A percentile compares a stretch with the other conserved stretches of the same genome.
Evolutionary conservation across 2,113 vertebrate genomes (phyloP).

Genomic region (Indri indri): DNA sequence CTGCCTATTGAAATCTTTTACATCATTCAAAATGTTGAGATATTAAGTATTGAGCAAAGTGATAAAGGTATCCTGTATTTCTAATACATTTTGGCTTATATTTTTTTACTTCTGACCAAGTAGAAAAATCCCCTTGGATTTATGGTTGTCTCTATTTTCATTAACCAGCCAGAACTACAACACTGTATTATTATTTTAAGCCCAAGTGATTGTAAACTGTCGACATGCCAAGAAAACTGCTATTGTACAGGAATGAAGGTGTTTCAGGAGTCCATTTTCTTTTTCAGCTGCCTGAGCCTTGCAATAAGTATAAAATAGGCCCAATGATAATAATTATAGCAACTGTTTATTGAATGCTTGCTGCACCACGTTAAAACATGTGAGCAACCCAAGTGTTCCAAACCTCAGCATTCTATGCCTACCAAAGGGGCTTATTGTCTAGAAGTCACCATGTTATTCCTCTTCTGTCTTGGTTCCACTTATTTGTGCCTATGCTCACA

Average conservation of each 20-base stretch:
- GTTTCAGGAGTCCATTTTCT: constrained; percentile 41
- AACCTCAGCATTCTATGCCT: neutral
- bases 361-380: neutral
- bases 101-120: constrained; percentile 32
- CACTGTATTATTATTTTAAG: constrained; percentile 63
- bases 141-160: constrained; percentile 49
- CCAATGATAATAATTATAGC: constrained; percentile 17
- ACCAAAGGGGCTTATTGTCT: neutral
- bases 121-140: constrained; percentile 43
- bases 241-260: constrained; percentile 11
- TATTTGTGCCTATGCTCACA: neutral
- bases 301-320: neutral
- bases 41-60: constrained; percentile 24
- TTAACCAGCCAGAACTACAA: constrained; percentile 18
- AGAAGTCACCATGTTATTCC: neutral
- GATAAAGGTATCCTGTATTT: neutral
- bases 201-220: constrained; percentile 38
- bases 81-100: constrained; percentile 1
- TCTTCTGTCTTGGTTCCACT: neutral
- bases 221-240: constrained; percentile 26
- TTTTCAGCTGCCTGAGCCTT: neutral
- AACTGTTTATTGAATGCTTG: neutral
- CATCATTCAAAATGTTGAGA: constrained; percentile 28
- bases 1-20: neutral
- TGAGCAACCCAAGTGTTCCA: neutral